A percentile compares a stretch with the other conserved stretches of the same genome.
phyloP scores from a whole-genome alignment of 2,797 vertebrate species.

The Apogon talboti region DNA sequence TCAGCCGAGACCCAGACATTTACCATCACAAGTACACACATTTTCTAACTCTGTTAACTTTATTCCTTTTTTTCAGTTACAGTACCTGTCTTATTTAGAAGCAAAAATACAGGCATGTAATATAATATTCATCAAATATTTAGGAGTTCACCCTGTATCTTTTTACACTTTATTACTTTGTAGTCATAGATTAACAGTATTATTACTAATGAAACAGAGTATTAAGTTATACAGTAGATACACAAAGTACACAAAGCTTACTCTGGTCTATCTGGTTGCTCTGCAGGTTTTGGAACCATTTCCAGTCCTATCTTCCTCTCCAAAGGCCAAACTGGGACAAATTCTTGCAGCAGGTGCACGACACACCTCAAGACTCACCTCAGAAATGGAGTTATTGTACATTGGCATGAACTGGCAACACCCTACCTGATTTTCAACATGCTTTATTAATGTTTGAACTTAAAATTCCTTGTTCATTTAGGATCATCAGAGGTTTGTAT shows the following conservation, averaged over 20 bases:
- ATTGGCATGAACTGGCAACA: neutral
- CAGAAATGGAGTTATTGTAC: neutral
- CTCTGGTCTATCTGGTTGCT: slow-evolving; percentile 34
- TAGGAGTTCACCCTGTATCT: too few relatives aligned
- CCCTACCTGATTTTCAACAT: too few relatives aligned
- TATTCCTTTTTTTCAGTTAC: neutral
- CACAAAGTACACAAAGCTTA: neutral
- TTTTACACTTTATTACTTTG: too few relatives aligned
- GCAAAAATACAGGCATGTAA: too few relatives aligned
- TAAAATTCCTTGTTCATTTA: too few relatives aligned
- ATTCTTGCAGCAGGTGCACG: slow-evolving; percentile 62
- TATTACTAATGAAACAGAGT: too few relatives aligned
- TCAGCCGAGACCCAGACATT: slow-evolving; percentile 84
- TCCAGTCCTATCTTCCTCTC: slow-evolving; percentile 83
- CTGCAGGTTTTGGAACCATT: slow-evolving; percentile 87
- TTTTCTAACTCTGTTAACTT: neutral
- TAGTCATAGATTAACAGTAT: too few relatives aligned
- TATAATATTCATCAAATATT: too few relatives aligned
- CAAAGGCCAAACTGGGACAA: slow-evolving; percentile 77
- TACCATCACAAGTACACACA: slow-evolving; percentile 85
- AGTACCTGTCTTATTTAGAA: neutral
- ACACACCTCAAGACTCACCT: neutral
- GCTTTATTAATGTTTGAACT: too few relatives aligned
- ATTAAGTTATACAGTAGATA: neutral
- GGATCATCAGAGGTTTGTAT: too few relatives aligned